phyloP scores from a whole-genome alignment of 2,113 vertebrate species.

The Anser brachyrhynchus region DNA sequence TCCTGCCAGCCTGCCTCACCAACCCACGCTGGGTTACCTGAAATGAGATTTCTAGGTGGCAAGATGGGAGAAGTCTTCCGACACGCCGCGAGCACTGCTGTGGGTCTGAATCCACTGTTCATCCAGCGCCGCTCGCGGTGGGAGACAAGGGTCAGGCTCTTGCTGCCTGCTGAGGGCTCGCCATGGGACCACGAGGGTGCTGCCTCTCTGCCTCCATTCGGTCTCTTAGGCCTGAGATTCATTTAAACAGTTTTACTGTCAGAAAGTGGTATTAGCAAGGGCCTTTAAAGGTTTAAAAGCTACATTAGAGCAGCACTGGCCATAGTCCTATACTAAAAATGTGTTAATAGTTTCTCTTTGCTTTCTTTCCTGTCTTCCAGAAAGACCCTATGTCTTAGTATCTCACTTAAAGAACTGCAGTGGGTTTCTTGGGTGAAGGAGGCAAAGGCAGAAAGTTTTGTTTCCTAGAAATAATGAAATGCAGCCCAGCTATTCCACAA shows the following conservation, averaged over 20 bases:
- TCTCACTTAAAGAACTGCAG: background rate
- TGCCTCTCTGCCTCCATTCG: background rate
- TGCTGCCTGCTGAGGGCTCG: background rate
- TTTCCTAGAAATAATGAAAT: background rate
- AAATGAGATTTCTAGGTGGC: background rate
- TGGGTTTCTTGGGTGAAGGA: background rate
- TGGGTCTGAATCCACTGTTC: rapidly evolving
- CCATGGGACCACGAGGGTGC: background rate
- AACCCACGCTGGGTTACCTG: rapidly evolving
- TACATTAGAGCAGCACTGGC: background rate
- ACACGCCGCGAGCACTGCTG: rapidly evolving
- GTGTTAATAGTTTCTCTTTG: background rate
- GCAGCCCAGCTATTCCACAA: background rate
- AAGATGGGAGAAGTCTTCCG: background rate
- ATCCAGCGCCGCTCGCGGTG: background rate
- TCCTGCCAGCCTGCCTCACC: background rate
- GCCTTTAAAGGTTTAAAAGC: background rate
- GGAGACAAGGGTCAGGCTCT: background rate
- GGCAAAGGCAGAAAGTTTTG: background rate
- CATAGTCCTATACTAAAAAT: background rate
- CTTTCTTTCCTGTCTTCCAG: background rate
- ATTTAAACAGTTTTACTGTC: background rate
- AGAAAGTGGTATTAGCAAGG: background rate
- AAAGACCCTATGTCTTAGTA: background rate
- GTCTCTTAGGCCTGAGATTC: background rate